These are phyloP conservation scores for Polydesmus complanatus DNA, from an alignment of 2,888 invertebrate genomes.

Conservation along the genomic window DNA sequence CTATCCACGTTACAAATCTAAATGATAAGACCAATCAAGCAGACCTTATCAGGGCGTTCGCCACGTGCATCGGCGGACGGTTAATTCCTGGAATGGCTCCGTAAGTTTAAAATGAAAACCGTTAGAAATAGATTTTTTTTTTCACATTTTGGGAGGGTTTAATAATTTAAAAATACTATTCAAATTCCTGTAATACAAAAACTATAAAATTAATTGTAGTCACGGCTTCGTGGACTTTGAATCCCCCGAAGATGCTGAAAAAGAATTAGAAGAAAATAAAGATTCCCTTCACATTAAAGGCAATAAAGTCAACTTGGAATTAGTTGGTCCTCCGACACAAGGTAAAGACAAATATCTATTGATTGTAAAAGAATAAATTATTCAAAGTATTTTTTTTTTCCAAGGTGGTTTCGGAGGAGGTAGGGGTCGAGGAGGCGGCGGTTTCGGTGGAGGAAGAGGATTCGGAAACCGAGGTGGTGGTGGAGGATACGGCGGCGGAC, in stretches of 20 bases:
- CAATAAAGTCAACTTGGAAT: neutral
- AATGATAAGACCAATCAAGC: slow-evolving; percentile 6
- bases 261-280: slow-evolving; percentile 5
- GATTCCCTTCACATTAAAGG: slow-evolving; percentile 9
- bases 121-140: too few relatives aligned
- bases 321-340: neutral
- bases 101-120: neutral
- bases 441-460: slow-evolving; percentile 4
- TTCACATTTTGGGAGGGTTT: neutral
- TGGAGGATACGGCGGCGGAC: slow-evolving; percentile 7
- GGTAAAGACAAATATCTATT: too few relatives aligned
- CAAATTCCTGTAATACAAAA: neutral
- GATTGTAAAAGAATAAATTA: too few relatives aligned
- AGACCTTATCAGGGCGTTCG: slow-evolving; percentile 6
- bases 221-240: slow-evolving; percentile 12
- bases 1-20: neutral
- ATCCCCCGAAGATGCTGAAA: slow-evolving; percentile 6
- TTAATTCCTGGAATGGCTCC: neutral
- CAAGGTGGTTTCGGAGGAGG: slow-evolving; percentile 9
- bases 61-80: neutral
- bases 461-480: slow-evolving; percentile 2
- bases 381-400: too few relatives aligned
- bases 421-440: neutral
- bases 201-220: slow-evolving; percentile 5
- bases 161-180: neutral